Conservation (phyloP, 2,888 invertebrate genomes). For the Eristalis intricaria region DNA sequence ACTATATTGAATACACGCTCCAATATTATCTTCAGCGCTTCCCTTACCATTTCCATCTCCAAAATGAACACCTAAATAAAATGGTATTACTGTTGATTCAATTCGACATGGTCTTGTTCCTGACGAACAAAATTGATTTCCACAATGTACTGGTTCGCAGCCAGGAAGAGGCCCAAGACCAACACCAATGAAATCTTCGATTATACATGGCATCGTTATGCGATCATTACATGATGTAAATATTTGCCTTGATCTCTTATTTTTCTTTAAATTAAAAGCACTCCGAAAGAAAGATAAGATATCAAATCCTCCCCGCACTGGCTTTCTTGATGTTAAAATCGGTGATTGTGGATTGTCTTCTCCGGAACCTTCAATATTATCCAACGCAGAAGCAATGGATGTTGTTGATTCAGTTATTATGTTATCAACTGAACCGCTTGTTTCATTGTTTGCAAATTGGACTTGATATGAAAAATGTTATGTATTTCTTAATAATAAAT, state of each 20-base stretch:
- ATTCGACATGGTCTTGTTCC: slow-evolving; percentile 83
- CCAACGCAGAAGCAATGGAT: slow-evolving; percentile 63
- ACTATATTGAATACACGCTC: slow-evolving; percentile 88
- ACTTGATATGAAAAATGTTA: not conserved
- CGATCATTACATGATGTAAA: slow-evolving; percentile 85
- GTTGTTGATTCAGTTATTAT: slow-evolving; percentile 25
- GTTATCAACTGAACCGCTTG: not conserved
- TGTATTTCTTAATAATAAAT: not conserved
- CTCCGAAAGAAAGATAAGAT: slow-evolving; percentile 78
- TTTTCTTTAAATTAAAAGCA: slow-evolving; percentile 75
- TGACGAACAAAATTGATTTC: slow-evolving; percentile 86
- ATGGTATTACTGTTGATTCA: slow-evolving; percentile 89
- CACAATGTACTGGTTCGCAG: slow-evolving; percentile 91
- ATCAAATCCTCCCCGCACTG: slow-evolving; percentile 79
- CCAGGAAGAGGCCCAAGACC: slow-evolving; percentile 80
- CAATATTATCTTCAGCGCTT: slow-evolving; percentile 90
- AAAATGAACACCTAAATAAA: slow-evolving; percentile 90
- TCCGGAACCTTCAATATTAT: slow-evolving; percentile 83
- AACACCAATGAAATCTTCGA: slow-evolving; percentile 90
- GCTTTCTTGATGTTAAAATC: slow-evolving; percentile 43
- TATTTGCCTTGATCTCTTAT: slow-evolving; percentile 75
- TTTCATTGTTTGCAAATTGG: not conserved
- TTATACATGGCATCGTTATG: slow-evolving; percentile 91
- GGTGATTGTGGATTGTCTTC: slow-evolving; percentile 76
- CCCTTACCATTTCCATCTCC: slow-evolving; percentile 86